Base-by-base conservation (phyloP, 2,113 vertebrate genomes). In the Semnornis frantzii region DNA sequence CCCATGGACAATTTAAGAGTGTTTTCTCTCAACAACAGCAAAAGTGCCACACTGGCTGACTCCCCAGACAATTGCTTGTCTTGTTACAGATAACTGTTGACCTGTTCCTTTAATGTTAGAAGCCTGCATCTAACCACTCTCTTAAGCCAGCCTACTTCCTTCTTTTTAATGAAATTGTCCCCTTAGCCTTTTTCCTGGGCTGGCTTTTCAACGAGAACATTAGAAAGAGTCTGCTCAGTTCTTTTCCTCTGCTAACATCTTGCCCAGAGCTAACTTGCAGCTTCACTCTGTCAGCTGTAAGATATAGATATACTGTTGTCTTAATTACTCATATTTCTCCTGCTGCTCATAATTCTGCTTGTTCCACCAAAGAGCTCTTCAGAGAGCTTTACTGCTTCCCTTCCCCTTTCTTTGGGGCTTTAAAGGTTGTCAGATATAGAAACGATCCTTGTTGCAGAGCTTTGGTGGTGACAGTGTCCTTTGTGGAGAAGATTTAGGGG, bases 301-400 rank as follows among this genome's bases (percentile, higher is more conserved):
- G 86, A 94, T 96, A 95, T 44, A 96, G 92, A 96, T 91, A 97
- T 93, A 94, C 93, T 89, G 87, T 97, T 97, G 96, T 97, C 96
- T 96, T 97, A 97, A 97, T 97, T 97, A 96, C 91, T 96, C 54
- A 60, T 93, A 88, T 97, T 97, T 96, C 80, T 97, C 92, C 87
- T 84, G 89, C 88, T 96, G 90, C 75, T 97, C 93, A 93, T 96
- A 96, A 97, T 96, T 97, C 83, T 96, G 64, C 83, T 95, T 90
- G 64, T 89, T 80, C 63, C 84, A 84, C 89, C 73, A 95, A 96
- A 94, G 82, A 92, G 75, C 87, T 89, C 93, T 97, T 97, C 80
- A 95, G 95, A 97, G 91, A 96, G 70, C 81, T 95, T 94, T 91
- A 55, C 39, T 13, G 28, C 69, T 87, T 85, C 82, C 62, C 92